A percentile compares a stretch with the other conserved stretches of the same genome.
These are phyloP conservation scores for Temnopleurus reevesii DNA, from an alignment of 53 echinoderm and acorn worm genomes.

Conservation along the genomic window DNA sequence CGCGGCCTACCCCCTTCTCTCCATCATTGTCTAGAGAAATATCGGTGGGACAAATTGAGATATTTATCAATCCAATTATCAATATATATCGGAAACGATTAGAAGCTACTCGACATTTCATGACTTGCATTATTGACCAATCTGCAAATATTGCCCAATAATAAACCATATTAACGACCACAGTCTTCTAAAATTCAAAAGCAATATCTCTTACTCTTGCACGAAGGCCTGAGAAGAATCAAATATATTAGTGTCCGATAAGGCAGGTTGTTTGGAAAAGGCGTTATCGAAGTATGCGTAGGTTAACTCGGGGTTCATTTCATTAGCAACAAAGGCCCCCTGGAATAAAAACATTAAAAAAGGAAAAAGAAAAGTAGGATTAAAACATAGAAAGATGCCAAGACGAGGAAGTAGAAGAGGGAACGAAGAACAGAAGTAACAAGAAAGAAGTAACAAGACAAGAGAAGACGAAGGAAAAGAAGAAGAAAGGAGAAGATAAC, in stretches of 20 bases:
- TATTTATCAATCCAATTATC: too few species aligned
- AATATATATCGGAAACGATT: too few species aligned
- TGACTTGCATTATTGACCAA: too few species aligned
- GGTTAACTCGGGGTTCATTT: neutral
- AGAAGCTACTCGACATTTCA: too few species aligned
- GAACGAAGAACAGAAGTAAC: neutral
- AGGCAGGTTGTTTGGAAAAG: constrained; percentile 61
- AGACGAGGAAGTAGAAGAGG: neutral
- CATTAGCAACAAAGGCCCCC: constrained; percentile 51
- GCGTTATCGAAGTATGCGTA: constrained; percentile 63
- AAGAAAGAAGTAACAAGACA: neutral
- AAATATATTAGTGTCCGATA: constrained; percentile 58
- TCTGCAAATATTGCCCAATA: too few species aligned
- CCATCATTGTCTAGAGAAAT: too few species aligned
- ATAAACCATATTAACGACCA: too few species aligned
- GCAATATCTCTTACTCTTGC: constrained; percentile 59
- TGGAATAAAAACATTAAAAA: neutral
- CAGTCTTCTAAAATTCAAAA: too few species aligned
- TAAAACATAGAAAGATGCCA: neutral
- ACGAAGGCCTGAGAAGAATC: constrained; percentile 20
- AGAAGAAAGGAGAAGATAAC: neutral
- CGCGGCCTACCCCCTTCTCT: too few species aligned
- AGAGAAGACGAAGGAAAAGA: neutral
- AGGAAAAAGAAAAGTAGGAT: neutral
- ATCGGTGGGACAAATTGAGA: too few species aligned